Base-by-base conservation (phyloP, 2,113 vertebrate species). In the Neolamprologus falcicula region DNA sequence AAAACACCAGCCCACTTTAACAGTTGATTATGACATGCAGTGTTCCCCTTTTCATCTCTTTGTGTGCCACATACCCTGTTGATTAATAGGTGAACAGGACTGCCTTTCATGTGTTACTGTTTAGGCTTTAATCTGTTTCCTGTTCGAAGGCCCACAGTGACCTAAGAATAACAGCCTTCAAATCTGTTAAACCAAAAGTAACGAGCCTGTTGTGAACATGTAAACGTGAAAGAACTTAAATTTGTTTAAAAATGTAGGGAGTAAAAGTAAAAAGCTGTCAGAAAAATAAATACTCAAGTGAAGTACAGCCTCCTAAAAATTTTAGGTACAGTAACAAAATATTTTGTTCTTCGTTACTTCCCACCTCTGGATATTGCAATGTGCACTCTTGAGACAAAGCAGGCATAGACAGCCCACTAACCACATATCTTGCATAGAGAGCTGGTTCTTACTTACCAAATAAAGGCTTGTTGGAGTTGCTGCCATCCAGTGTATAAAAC, bases 201-300 rank as follows among this genome's bases (percentile, higher is more conserved):
- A 63, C 0, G 0, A 61, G 59, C 9, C 28, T 19, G 16, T 63
- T 63, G 16, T 63, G 16, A 19, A 63, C 31, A 9, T 61, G 14
- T 61, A 61, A 61, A 59, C 2, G 14, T 0, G 28, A 61, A 61
- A 61, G 28, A 33, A 61, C 28, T 0, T 0, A 33, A 6, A 17
- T 19, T 19, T 33, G 9, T 61, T 61, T 33, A 33, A 61, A 61
- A 33, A 61, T 61, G 3, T 7, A 19, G 3, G 28, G 28, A 63
- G 0, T 2, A 33, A 55, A 55, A 55, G 53, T 55, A 55, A 57
- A 57, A 57, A 57, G 54, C 54, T 57, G 54, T 57, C 12, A 0
- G 13, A 57, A 57, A 57, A 57, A 57, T 28, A 28, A 57, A 57
- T 28, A 57, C 54, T 57, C 24, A 57, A 28, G 24, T 57, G 54